Conservation (phyloP, 2,113 vertebrate genomes). For the Dicaeum eximium region DNA sequence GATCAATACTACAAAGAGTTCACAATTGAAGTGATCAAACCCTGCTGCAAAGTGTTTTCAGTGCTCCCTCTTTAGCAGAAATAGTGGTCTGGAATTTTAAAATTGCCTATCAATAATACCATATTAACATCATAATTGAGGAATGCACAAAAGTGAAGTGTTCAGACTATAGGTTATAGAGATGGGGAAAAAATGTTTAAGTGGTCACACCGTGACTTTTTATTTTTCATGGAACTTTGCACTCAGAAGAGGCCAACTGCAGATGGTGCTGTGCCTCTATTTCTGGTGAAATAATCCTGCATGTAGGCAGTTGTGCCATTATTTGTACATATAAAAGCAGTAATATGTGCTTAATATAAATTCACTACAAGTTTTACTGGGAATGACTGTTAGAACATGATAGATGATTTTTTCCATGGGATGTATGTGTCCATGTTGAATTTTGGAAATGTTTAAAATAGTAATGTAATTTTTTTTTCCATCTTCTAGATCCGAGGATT, state of each 20-base stretch:
- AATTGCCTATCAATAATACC: rapidly evolving
- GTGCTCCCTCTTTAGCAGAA: background rate
- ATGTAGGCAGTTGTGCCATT: background rate
- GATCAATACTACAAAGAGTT: background rate
- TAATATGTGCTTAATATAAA: background rate
- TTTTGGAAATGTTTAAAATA: background rate
- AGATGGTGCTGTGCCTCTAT: conserved; percentile 67
- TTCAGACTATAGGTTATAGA: background rate
- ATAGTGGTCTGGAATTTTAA: background rate
- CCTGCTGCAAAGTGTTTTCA: background rate
- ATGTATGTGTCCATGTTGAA: background rate
- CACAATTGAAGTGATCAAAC: background rate
- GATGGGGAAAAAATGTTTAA: background rate
- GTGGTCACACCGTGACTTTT: background rate
- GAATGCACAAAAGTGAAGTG: background rate
- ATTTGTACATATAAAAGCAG: background rate
- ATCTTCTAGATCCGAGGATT: conserved; percentile 91
- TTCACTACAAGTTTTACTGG: background rate
- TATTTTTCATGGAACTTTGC: background rate
- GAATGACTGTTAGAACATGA: background rate
- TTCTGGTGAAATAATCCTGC: background rate
- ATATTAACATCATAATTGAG: background rate
- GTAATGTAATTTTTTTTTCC: background rate
- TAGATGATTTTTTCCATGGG: background rate
- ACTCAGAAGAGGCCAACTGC: conserved; percentile 22